Conservation (phyloP, 2,797 vertebrate genomes). For the Enteromius trimaculatus region DNA sequence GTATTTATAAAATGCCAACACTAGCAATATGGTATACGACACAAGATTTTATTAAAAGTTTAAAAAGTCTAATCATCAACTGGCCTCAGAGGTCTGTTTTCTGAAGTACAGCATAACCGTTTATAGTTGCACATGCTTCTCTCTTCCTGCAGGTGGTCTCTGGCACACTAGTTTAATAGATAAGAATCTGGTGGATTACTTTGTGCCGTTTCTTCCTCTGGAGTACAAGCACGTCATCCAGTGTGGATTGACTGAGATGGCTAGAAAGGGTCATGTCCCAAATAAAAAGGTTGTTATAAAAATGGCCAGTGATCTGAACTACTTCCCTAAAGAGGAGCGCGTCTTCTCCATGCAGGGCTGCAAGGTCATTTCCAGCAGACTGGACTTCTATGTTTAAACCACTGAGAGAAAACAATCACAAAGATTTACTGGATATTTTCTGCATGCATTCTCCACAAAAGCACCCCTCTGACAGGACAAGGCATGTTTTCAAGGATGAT, state of each 20-base stretch:
- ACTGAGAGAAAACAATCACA: too few relatives aligned
- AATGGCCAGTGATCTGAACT: constrained; percentile 83
- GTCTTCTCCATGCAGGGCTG: constrained; percentile 91
- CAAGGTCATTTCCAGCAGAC: constrained; percentile 87
- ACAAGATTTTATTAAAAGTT: too few relatives aligned
- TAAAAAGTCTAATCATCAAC: too few relatives aligned
- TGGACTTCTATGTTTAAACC: constrained; percentile 79
- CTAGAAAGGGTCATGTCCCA: constrained; percentile 31
- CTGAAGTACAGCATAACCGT: neutral
- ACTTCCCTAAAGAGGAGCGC: constrained; percentile 84
- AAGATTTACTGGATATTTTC: too few relatives aligned
- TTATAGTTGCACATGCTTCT: neutral
- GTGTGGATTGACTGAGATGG: constrained; percentile 85
- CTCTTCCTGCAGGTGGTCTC: constrained; percentile 81
- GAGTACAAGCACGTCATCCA: constrained; percentile 87
- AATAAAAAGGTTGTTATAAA: constrained; percentile 69
- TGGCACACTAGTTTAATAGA: constrained; percentile 90
- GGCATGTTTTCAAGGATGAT: too few relatives aligned
- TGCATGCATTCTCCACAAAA: too few relatives aligned
- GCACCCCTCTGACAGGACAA: too few relatives aligned
- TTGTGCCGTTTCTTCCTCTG: constrained; percentile 92
- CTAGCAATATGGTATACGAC: too few relatives aligned
- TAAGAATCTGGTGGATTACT: constrained; percentile 91
- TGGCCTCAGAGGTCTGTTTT: too few relatives aligned
- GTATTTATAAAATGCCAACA: too few relatives aligned